These are phyloP conservation scores for Ditylenchus weischeri DNA, from an alignment of 2,888 invertebrate species.

Conservation along the genomic window DNA sequence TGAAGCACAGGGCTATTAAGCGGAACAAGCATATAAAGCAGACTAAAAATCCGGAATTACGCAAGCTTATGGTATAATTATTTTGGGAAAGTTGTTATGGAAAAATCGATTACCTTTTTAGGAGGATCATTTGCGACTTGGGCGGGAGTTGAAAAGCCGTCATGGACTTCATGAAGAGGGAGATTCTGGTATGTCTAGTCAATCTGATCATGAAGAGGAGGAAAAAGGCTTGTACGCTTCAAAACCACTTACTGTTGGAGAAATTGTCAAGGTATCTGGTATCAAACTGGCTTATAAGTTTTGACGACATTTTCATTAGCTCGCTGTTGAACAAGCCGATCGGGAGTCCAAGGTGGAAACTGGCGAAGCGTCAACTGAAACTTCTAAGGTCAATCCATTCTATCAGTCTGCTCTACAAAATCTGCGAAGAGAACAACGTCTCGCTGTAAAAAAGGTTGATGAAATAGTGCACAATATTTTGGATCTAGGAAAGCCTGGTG, in stretches of 20 bases:
- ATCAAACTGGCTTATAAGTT: too few species aligned
- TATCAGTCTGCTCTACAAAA: slow-evolving; percentile 23
- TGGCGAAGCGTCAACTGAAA: neutral
- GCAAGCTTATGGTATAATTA: slow-evolving; percentile 52
- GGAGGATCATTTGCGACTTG: slow-evolving; percentile 69
- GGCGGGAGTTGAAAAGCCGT: slow-evolving; percentile 43
- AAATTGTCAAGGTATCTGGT: slow-evolving; percentile 28
- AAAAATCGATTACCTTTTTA: too few species aligned
- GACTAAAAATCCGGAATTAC: slow-evolving; percentile 85
- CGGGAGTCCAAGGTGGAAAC: neutral
- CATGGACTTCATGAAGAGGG: slow-evolving; percentile 32
- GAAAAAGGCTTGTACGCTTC: slow-evolving; percentile 54
- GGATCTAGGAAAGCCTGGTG: neutral
- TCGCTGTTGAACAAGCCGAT: slow-evolving; percentile 26
- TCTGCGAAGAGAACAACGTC: slow-evolving; percentile 15
- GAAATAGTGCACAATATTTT: neutral
- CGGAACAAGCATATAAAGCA: slow-evolving; percentile 80
- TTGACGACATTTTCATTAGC: slow-evolving; percentile 9
- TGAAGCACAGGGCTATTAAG: slow-evolving; percentile 89
- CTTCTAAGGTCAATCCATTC: slow-evolving; percentile 19
- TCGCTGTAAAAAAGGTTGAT: neutral
- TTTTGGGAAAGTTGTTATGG: too few species aligned
- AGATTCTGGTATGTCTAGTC: neutral
- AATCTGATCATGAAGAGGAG: slow-evolving; percentile 62
- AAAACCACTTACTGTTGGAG: slow-evolving; percentile 28